phyloP scores from a whole-genome alignment of 1,140 invertebrate genomes.

The Acyrthosiphon pisum region DNA sequence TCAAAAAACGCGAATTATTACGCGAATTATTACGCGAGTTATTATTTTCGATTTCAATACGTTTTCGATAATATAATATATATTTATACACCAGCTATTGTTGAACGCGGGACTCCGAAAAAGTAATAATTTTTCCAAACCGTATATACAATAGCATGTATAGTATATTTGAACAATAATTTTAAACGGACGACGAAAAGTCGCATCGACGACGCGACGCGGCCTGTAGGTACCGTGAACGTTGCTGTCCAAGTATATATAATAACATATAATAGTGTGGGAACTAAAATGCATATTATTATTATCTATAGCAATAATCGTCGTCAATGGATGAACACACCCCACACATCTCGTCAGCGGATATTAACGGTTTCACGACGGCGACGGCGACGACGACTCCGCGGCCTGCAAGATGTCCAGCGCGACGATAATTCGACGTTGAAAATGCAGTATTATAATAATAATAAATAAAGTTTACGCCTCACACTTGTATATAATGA shows the following conservation, averaged over 20 bases:
- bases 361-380: neutral
- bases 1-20: too few species aligned
- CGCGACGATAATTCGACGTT: constrained; percentile 6
- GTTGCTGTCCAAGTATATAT: neutral
- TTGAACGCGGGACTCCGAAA: too few species aligned
- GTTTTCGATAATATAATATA: too few species aligned
- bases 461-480: neutral
- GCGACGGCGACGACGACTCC: neutral
- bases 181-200: neutral
- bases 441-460: neutral
- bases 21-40: too few species aligned
- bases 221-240: neutral
- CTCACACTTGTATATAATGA: neutral
- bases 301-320: neutral
- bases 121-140: too few species aligned
- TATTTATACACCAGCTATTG: too few species aligned
- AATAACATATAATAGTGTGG: neutral
- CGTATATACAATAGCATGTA: too few species aligned
- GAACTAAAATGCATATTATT: neutral
- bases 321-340: neutral
- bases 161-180: neutral
- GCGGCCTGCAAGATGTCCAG: neutral
- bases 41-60: too few species aligned
- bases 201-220: neutral
- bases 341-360: neutral